phyloP scores from a whole-genome alignment of 2,113 vertebrate genomes.

The Camelus bactrianus region DNA sequence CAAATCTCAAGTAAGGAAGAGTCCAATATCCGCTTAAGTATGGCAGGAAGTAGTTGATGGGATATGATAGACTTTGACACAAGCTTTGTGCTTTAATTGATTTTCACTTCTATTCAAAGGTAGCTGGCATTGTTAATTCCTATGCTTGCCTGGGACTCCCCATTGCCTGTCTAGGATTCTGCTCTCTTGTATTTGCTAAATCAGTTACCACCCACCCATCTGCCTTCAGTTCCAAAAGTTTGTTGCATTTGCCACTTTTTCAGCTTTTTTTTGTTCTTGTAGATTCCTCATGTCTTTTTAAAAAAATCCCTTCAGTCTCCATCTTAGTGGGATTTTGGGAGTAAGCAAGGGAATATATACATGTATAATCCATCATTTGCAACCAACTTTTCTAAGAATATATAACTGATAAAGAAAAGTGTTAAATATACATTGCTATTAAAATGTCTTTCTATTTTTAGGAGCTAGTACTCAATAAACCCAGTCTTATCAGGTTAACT shows the following conservation, averaged over 20 bases:
- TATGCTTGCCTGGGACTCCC: neutral
- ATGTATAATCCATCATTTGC: neutral
- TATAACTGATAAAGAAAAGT: neutral
- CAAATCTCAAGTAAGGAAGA: neutral
- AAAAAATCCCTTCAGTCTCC: neutral
- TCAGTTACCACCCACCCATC: neutral
- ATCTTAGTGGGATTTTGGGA: neutral
- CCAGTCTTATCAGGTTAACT: neutral
- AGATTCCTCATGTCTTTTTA: neutral
- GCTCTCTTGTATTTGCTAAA: neutral
- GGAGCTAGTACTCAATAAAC: neutral
- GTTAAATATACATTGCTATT: neutral
- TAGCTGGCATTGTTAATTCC: neutral
- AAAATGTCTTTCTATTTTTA: neutral
- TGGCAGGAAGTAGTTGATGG: fast-evolving
- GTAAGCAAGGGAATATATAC: neutral
- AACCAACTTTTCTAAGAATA: neutral
- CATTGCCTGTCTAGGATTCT: neutral
- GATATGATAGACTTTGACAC: neutral
- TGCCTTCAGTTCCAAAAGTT: conserved; percentile 38
- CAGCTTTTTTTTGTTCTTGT: conserved; percentile 27
- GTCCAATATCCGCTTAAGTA: no score
- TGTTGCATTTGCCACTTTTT: neutral
- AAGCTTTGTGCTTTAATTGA: neutral
- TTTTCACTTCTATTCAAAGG: neutral